A percentile compares a stretch with the other conserved stretches of the same genome.
Conservation (phyloP, 2,888 invertebrate species). For the Conus canariensis region DNA sequence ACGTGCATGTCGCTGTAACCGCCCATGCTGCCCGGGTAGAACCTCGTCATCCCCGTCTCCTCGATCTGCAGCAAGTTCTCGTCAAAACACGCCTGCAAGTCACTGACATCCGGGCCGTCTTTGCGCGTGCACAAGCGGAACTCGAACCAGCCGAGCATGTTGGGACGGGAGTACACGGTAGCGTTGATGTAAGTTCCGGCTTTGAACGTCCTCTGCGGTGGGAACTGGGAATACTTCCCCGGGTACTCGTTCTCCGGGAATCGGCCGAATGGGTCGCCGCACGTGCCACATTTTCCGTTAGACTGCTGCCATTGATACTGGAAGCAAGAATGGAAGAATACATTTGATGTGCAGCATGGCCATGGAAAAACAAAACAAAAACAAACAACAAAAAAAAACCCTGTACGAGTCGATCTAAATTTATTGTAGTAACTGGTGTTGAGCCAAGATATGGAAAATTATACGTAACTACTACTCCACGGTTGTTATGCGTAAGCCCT, state of each 20-base stretch:
- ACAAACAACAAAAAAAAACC: too few species aligned
- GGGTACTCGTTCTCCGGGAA: constrained; percentile 50
- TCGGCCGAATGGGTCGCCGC: constrained; percentile 47
- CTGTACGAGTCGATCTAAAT: too few species aligned
- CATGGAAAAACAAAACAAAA: too few species aligned
- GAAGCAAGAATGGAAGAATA: background rate
- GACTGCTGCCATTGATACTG: constrained; percentile 51
- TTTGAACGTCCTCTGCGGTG: constrained; percentile 34
- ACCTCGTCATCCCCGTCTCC: constrained; percentile 46
- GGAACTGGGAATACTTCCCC: constrained; percentile 48
- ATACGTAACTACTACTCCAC: too few species aligned
- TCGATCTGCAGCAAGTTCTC: constrained; percentile 45
- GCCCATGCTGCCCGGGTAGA: constrained; percentile 50
- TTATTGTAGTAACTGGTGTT: too few species aligned
- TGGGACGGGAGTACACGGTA: constrained; percentile 48
- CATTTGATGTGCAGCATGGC: background rate
- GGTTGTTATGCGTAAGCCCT: too few species aligned
- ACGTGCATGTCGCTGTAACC: constrained; percentile 52
- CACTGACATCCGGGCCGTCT: constrained; percentile 42
- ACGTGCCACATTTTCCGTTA: constrained; percentile 49
- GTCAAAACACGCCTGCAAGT: constrained; percentile 40
- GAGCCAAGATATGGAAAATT: too few species aligned
- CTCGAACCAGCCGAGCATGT: constrained; percentile 53
- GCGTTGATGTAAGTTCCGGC: constrained; percentile 45
- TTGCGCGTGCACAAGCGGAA: constrained; percentile 49